Evolutionary conservation across 2,797 vertebrate genomes (phyloP), one percentile per base, ranked within the genome.

Genomic region (Anas flavirostris): DNA sequence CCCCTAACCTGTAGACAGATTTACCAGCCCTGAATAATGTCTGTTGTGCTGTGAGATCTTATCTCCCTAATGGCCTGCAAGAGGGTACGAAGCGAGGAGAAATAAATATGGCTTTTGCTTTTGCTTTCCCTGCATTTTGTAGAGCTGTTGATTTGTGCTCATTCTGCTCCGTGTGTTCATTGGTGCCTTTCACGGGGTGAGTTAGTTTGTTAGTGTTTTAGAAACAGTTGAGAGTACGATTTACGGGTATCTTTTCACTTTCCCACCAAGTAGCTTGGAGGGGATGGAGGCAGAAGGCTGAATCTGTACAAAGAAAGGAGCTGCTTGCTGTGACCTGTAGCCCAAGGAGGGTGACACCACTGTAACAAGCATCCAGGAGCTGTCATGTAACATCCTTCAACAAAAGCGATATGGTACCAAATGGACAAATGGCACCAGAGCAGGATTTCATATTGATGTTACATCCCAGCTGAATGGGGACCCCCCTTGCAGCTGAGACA

Each of bases 11-110:
- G 83, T 3, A 41, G 96, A 95, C 97, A 97, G 93, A 94, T 95
- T 98, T 95, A 94, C 95, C 68, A 50, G 90, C 89, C 95, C 89
- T 97, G 96, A 98, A 97, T 97, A 96, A 96, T 93, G 88, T 94
- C 95, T 79, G 76, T 97, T 97, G 97, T 98, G 76, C 91, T 91
- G 41, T 39, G 59, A 62, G 93, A 97, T 97, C 88, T 91, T 96
- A 97, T 98, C 96, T 96, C 83, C 59, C 82, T 95, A 94, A 94
- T 95, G 92, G 90, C 75, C 85, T 96, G 89, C 92, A 78, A 86
- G 90, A 46, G 39, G 69, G 90, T 91, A 95, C 83, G 9, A 93
- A 94, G 89, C 60, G 76, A 91, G 93, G 79, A 97, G 95, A 96
- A 95, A 93, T 78, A 96, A 92, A 93, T 89, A 94, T 35, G 77